These are phyloP conservation scores for Calephelis virginiensis DNA, from an alignment of 1,140 invertebrate genomes.

Conservation along the genomic window DNA sequence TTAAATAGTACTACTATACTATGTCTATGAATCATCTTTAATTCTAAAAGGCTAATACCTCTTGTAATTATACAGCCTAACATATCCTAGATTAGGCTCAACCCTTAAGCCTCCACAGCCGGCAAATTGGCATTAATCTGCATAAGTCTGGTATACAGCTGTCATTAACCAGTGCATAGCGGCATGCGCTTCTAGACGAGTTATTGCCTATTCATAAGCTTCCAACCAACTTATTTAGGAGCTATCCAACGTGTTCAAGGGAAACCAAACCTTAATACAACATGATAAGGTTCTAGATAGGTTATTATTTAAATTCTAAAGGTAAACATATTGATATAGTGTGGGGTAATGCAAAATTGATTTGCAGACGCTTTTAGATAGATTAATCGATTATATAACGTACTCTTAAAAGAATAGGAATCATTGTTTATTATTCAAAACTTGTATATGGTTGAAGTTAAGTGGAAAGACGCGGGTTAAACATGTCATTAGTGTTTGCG, in stretches of 20 bases:
- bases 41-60: not conserved
- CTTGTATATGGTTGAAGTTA: slow-evolving; percentile 20
- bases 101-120: slow-evolving; percentile 30
- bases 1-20: not conserved
- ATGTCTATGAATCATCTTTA: not conserved
- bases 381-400: slow-evolving; percentile 5
- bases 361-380: slow-evolving; percentile 24
- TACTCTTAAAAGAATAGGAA: not conserved
- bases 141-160: slow-evolving; percentile 60
- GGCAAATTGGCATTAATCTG: slow-evolving; percentile 62
- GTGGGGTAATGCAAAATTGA: slow-evolving; percentile 22
- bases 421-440: not conserved
- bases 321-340: slow-evolving; percentile 11
- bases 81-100: slow-evolving; percentile 7
- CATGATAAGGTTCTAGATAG: slow-evolving; percentile 23
- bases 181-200: slow-evolving; percentile 53
- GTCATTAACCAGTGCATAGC: slow-evolving; percentile 61
- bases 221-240: slow-evolving; percentile 25
- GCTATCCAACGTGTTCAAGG: not conserved
- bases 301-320: slow-evolving; percentile 2
- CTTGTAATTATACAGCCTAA: slow-evolving; percentile 12
- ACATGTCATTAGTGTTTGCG: slow-evolving; percentile 57
- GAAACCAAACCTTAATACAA: slow-evolving; percentile 24
- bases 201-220: slow-evolving; percentile 64
- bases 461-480: slow-evolving; percentile 41